Conservation (phyloP, 2,888 invertebrate genomes). For the Pandemis corylana region DNA sequence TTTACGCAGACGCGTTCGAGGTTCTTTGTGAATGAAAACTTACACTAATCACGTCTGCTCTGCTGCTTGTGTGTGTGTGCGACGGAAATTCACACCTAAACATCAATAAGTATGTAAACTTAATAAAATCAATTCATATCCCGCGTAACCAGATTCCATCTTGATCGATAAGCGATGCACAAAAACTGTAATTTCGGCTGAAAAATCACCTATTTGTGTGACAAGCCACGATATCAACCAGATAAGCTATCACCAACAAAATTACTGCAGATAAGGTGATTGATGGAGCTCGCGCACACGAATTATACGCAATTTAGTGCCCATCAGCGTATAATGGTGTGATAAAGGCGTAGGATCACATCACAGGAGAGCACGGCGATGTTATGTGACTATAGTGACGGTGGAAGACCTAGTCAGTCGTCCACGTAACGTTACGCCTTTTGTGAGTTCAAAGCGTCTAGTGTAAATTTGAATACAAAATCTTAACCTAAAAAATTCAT, state of each 20-base stretch:
- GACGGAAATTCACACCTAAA: too few species aligned
- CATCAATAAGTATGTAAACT: background rate
- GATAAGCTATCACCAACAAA: conserved; percentile 41
- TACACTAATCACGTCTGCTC: too few species aligned
- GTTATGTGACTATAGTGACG: background rate
- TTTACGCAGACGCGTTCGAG: too few species aligned
- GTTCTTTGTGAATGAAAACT: too few species aligned
- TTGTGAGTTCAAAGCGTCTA: background rate
- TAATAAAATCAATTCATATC: background rate
- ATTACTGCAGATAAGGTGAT: conserved; percentile 43
- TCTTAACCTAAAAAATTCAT: too few species aligned
- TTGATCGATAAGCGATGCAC: conserved; percentile 26
- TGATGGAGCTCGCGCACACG: conserved; percentile 43
- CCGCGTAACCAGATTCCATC: conserved; percentile 19
- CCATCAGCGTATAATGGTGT: conserved; percentile 38
- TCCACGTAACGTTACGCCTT: background rate
- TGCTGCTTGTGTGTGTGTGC: too few species aligned
- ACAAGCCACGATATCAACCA: conserved; percentile 32
- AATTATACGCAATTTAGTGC: conserved; percentile 46
- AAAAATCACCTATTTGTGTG: conserved; percentile 40
- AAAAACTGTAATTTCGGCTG: conserved; percentile 37
- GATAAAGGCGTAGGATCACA: conserved; percentile 27
- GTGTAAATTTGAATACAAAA: too few species aligned
- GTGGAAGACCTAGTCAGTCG: background rate
- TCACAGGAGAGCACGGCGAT: background rate